Base-by-base conservation (phyloP, 1,140 invertebrate species). In the Centruroides sculpturatus region DNA sequence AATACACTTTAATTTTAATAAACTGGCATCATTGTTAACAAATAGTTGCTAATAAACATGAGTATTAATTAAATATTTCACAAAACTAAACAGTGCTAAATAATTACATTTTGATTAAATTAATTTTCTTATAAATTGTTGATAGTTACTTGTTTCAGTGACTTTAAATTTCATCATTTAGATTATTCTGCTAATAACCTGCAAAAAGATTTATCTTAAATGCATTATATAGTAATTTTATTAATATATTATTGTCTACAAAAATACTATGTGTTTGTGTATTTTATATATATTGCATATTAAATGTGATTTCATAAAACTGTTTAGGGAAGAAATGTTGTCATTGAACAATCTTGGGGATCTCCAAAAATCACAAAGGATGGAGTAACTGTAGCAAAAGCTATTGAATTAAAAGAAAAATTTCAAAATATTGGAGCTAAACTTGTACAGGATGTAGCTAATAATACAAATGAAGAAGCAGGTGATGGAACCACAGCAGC, bases 351-450 rank as follows among this genome's bases (percentile, higher is more conserved):
- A 74, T 95, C 92, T 7, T 99, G 96, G 96, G 97, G 97, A 12
- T 91, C 90, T 61, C 97, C 97, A 35, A 99, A 99, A 77, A 99
- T 99, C 71, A 99, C 96, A 47, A 99, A 99, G 78, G 97, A 99
- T 74, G 97, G 97, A 67, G 97, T 99, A 0, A 99, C 97, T 2
- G 97, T 99, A 47, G 97, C 97, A 13, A 99, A 99, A 76, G 86
- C 90, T 11, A 85, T 99, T 60, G 97, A 99, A 75, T 78, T 99
- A 9, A 95, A 98, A 77, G 95, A 99, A 72, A 99, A 98, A 77
- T 99, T 94, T 77, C 93, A 98, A 77, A 99, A 99, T 75, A 94
- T 99, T 75, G 97, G 96, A 58, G 97, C 97, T 13, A 96, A 93
- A 72, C 77, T 99, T n/a, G 96, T 99, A 3, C 96, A 99, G 77